phyloP scores from a whole-genome alignment of 2,113 vertebrate genomes.

The Trinectes maculatus region DNA sequence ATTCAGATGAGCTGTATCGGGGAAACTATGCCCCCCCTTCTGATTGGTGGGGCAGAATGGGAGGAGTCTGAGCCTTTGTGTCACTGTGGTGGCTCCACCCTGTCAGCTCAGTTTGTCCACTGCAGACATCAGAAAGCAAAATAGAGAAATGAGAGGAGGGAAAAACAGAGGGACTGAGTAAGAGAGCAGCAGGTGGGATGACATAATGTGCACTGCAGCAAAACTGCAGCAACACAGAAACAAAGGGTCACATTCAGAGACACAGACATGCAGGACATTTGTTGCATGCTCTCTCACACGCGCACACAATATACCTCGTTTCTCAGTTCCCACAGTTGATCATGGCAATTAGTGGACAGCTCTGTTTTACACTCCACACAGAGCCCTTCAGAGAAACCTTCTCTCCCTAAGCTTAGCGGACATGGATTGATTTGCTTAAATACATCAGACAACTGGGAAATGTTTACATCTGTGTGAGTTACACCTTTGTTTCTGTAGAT shows the following conservation, averaged over 20 bases:
- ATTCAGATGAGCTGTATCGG: slow-evolving; percentile 29
- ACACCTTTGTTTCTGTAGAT: slow-evolving; percentile 80
- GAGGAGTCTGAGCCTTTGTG: slow-evolving; percentile 58
- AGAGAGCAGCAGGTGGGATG: slow-evolving; percentile 80
- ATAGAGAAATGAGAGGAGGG: slow-evolving; percentile 52
- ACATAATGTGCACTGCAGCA: slow-evolving; percentile 83
- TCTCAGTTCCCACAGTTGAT: slow-evolving; percentile 10
- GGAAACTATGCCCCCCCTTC: neutral
- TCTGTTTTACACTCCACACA: slow-evolving; percentile 6
- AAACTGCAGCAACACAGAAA: slow-evolving; percentile 76
- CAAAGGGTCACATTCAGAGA: slow-evolving; percentile 66
- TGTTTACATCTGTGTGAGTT: slow-evolving; percentile 20
- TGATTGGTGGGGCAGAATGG: slow-evolving; percentile 58
- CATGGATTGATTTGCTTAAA: slow-evolving; percentile 33
- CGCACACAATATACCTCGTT: neutral
- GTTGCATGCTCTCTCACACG: neutral
- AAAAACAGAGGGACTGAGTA: slow-evolving; percentile 59
- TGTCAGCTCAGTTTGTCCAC: slow-evolving; percentile 57
- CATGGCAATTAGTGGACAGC: slow-evolving; percentile 18
- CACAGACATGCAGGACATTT: slow-evolving; percentile 19
- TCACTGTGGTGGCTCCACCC: slow-evolving; percentile 56
- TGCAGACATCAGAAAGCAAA: slow-evolving; percentile 65
- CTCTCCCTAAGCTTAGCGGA: slow-evolving; percentile 6
- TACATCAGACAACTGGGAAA: slow-evolving; percentile 1
- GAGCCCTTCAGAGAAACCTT: slow-evolving; percentile 17